A percentile compares a stretch with the other conserved stretches of the same genome.
Conservation (phyloP, 37 sponge, comb jelly and placozoan species). For the Halisarca cf. caerulea region DNA sequence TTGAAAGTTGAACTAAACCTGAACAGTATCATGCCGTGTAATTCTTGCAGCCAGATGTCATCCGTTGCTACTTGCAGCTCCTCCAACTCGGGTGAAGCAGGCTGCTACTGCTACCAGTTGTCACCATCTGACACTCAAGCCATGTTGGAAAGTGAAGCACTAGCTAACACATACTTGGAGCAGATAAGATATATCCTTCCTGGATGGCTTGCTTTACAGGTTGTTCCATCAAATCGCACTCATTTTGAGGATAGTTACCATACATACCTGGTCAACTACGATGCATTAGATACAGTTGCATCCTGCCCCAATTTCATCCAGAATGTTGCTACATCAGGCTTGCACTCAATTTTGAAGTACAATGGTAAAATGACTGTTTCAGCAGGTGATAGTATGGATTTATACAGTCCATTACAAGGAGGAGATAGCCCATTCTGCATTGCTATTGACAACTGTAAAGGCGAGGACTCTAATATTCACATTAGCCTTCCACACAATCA, state of each 20-base stretch:
- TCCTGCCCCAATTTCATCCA: conserved; percentile 3
- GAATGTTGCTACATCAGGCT: neutral
- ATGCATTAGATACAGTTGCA: neutral
- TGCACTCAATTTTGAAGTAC: neutral
- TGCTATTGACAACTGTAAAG: conserved; percentile 9
- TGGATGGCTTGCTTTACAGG: neutral
- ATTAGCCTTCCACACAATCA: neutral
- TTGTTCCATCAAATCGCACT: neutral
- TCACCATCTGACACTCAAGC: neutral
- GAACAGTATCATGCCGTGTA: neutral
- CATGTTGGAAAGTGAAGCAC: neutral
- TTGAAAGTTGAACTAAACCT: neutral
- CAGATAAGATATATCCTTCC: neutral
- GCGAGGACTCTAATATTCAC: neutral
- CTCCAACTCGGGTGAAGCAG: neutral
- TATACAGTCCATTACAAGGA: too few relatives aligned
- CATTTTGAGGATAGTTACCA: conserved; percentile 18
- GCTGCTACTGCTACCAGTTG: conserved; percentile 7
- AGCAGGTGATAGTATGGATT: neutral
- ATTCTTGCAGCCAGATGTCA: neutral
- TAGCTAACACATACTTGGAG: conserved; percentile 5
- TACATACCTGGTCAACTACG: neutral
- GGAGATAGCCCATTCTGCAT: neutral
- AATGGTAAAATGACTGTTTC: neutral
- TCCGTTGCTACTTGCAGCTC: neutral